Evolutionary conservation across 30 jellyfish, hydroid and myxozoan species (phyloP).

Genomic region (Morbakka virulenta): DNA sequence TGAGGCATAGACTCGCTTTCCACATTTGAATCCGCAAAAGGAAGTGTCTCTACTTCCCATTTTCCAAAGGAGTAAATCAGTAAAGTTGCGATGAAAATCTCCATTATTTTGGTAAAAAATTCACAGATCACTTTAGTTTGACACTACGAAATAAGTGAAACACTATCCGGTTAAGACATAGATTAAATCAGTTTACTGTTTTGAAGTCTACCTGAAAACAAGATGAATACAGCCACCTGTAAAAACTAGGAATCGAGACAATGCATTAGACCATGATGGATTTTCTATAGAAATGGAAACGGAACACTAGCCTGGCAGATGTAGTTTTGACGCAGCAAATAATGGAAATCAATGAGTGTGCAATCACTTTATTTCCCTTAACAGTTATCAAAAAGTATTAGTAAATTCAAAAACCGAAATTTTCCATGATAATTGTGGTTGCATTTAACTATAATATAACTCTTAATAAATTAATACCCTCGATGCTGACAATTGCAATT

Average conservation of each 20-base stretch:
- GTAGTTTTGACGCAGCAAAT: too few species aligned
- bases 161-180: too few species aligned
- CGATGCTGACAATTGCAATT: too few species aligned
- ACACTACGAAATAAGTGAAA: too few species aligned
- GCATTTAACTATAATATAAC: too few species aligned
- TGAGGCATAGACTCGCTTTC: slow-evolving; percentile 80
- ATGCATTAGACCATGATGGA: background rate
- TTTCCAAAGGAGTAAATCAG: background rate
- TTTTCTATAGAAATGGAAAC: background rate
- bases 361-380: too few species aligned
- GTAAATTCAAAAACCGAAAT: too few species aligned
- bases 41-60: slow-evolving; percentile 21
- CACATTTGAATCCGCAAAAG: slow-evolving; percentile 16
- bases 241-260: background rate
- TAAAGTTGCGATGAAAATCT: background rate
- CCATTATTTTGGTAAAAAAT: background rate
- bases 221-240: background rate
- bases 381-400: too few species aligned
- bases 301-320: background rate
- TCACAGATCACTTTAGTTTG: too few species aligned
- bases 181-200: background rate
- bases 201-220: background rate
- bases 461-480: too few species aligned
- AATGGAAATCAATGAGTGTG: too few species aligned
- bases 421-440: too few species aligned